These are phyloP conservation scores for Hydractinia symbiolongicarpus DNA, from an alignment of 30 jellyfish, hydroid and myxozoan genomes.

Conservation along the genomic window DNA sequence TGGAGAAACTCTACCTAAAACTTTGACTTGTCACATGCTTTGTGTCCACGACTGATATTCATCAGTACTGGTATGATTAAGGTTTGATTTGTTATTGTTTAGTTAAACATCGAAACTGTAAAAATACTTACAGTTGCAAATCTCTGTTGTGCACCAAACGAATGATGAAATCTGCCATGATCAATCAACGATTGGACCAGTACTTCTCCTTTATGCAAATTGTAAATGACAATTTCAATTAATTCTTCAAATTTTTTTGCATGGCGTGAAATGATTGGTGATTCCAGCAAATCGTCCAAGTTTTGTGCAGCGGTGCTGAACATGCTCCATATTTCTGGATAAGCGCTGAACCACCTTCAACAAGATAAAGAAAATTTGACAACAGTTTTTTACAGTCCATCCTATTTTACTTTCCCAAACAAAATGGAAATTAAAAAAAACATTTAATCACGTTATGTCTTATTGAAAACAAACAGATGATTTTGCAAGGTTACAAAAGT, in stretches of 20 bases:
- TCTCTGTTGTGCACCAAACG: constrained; percentile 18
- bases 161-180: constrained; percentile 5
- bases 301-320: neutral
- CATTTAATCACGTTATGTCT: too few species aligned
- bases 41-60: too few species aligned
- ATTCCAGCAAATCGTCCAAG: neutral
- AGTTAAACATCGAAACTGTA: too few species aligned
- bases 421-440: too few species aligned
- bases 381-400: too few species aligned
- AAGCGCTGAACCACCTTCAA: constrained; percentile 17
- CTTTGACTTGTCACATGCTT: too few species aligned
- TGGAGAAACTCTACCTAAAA: neutral
- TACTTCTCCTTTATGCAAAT: neutral
- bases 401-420: too few species aligned
- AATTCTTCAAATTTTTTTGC: constrained; percentile 1
- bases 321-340: constrained; percentile 16
- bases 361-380: neutral
- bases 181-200: constrained; percentile 8
- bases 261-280: constrained; percentile 1
- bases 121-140: constrained; percentile 10
- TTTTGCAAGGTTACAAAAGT: too few species aligned
- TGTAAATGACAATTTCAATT: neutral
- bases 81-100: too few species aligned
- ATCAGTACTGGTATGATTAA: too few species aligned
- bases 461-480: too few species aligned